Percentiles rank a stretch among this genome's conserved stretches.
Evolutionary conservation across 1,140 invertebrate genomes (phyloP).

Genomic region (Conopomorpha cramerella): DNA sequence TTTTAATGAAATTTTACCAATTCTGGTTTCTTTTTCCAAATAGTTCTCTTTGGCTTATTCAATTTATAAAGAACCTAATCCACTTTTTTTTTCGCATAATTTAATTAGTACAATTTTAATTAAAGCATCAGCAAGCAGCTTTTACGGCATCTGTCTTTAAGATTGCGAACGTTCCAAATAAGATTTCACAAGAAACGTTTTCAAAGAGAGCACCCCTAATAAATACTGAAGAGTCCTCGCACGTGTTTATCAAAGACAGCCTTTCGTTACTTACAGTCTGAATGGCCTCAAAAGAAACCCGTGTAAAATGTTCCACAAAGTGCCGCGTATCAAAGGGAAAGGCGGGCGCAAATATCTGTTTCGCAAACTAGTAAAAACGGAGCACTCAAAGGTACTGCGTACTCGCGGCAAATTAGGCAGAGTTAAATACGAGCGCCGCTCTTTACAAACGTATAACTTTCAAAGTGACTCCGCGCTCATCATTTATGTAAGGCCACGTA

Average conservation of each 20-base stretch:
- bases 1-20: too few species aligned
- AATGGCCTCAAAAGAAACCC: constrained; percentile 60
- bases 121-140: constrained; percentile 52
- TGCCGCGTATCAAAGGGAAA: constrained; percentile 56
- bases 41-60: too few species aligned
- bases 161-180: constrained; percentile 56
- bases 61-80: too few species aligned
- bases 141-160: constrained; percentile 49
- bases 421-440: constrained; percentile 51
- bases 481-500: constrained; percentile 51
- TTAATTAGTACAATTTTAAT: constrained; percentile 59
- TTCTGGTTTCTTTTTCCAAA: too few species aligned
- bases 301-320: constrained; percentile 59
- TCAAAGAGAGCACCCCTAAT: constrained; percentile 59
- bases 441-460: constrained; percentile 43
- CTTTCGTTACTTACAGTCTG: constrained; percentile 60
- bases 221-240: constrained; percentile 60
- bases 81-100: constrained; percentile 52
- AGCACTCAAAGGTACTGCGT: constrained; percentile 52
- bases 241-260: constrained; percentile 61
- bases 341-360: constrained; percentile 59
- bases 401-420: constrained; percentile 56
- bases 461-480: constrained; percentile 44
- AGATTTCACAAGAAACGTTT: constrained; percentile 56
- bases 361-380: constrained; percentile 60